Evolutionary conservation across 1,140 invertebrate species (phyloP).

Genomic region (Halotydeus destructor): DNA sequence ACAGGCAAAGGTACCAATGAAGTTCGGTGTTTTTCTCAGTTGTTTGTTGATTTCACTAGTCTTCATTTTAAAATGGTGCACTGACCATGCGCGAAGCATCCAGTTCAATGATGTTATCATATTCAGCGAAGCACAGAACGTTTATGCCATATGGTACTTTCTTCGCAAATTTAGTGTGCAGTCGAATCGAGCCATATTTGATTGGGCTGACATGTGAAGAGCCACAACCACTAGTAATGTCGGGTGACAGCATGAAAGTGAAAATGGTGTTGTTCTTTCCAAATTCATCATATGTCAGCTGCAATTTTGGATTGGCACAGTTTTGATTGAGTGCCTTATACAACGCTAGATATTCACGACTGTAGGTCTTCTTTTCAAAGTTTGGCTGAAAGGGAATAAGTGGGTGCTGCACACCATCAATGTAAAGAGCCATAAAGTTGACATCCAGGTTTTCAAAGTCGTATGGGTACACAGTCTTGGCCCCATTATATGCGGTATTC

Average conservation of each 20-base stretch:
- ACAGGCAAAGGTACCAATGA: neutral
- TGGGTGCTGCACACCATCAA: conserved; percentile 4
- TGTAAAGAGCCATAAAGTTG: conserved; percentile 3
- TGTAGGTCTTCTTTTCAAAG: conserved; percentile 5
- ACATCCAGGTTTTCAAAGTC: conserved; percentile 6
- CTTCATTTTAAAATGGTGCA: conserved; percentile 6
- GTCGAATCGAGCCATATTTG: conserved; percentile 1
- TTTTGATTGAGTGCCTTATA: no score
- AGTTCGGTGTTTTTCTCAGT: neutral
- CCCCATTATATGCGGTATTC: conserved; percentile 5
- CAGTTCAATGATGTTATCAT: conserved; percentile 12
- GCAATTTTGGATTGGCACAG: no score
- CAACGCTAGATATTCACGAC: neutral
- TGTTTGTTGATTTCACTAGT: neutral
- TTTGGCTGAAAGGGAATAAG: conserved; percentile 3
- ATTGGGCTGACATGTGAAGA: conserved; percentile 1
- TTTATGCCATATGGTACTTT: neutral
- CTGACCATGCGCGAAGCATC: conserved; percentile 5
- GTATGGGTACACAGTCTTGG: conserved; percentile 1
- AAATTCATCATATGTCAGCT: no score
- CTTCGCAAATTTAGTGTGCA: conserved; percentile 1
- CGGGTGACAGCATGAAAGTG: no score
- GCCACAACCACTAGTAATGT: neutral
- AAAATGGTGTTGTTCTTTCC: no score
- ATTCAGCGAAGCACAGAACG: conserved; percentile 10